Conservation (phyloP, 2,797 vertebrate species). For the Sebastes itinus region DNA sequence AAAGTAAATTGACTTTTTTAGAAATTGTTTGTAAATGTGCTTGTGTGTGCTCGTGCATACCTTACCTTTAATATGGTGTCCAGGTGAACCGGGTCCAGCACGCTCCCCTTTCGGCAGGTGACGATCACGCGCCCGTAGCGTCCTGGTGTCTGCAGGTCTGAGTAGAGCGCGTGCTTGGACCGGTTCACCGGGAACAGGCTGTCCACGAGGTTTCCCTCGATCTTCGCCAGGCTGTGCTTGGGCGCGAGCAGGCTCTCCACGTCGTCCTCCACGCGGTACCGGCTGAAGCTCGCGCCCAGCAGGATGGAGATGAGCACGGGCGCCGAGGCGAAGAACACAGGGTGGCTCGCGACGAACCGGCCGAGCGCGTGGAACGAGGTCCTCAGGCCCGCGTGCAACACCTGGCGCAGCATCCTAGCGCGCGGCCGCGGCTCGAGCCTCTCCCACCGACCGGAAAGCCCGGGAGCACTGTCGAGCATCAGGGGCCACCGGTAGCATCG, state of each 20-base stretch:
- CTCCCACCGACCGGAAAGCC: slow-evolving; percentile 85
- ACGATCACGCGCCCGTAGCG: slow-evolving; percentile 95
- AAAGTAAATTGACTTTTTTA: background rate
- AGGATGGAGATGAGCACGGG: slow-evolving; percentile 96
- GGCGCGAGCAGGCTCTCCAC: slow-evolving; percentile 95
- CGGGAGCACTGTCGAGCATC: slow-evolving; percentile 84
- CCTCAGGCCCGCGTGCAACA: slow-evolving; percentile 94
- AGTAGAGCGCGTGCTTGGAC: slow-evolving; percentile 97
- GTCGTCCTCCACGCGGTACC: slow-evolving; percentile 94
- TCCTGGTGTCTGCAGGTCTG: slow-evolving; percentile 96
- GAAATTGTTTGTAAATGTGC: background rate
- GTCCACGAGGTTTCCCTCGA: slow-evolving; percentile 96
- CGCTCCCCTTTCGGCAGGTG: slow-evolving; percentile 91
- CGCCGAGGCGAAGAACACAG: slow-evolving; percentile 96
- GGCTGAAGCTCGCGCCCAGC: slow-evolving; percentile 97
- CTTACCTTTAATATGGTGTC: slow-evolving; percentile 94
- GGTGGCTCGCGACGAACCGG: slow-evolving; percentile 95
- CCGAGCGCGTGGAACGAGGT: slow-evolving; percentile 93
- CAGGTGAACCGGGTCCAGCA: slow-evolving; percentile 92
- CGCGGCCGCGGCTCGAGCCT: slow-evolving; percentile 89
- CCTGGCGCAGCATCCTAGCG: slow-evolving; percentile 98
- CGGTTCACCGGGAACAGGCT: slow-evolving; percentile 96
- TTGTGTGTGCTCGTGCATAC: slow-evolving; percentile 62
- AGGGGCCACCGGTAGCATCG: slow-evolving; percentile 82
- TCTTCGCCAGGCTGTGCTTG: slow-evolving; percentile 97